Percentiles rank a stretch among this genome's conserved stretches.
Evolutionary conservation across 2,888 invertebrate species (phyloP).

Genomic region (Chloroclysta siterata): DNA sequence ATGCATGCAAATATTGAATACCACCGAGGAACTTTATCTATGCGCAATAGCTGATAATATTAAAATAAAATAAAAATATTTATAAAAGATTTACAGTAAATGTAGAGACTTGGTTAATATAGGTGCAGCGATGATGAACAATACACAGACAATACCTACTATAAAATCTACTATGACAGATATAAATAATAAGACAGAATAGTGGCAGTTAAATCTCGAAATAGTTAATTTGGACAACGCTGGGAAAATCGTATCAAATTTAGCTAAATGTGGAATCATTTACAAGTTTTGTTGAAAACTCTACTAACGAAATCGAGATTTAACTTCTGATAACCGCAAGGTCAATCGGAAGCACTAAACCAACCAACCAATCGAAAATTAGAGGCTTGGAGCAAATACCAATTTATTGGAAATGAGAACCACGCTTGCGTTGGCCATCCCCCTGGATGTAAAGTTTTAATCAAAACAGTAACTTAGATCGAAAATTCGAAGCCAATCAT

Average conservation of each 20-base stretch:
- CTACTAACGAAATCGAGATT: background rate
- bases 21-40: background rate
- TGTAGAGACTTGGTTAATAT: background rate
- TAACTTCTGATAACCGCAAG: background rate
- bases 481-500: background rate
- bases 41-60: background rate
- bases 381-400: slow-evolving; percentile 1
- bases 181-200: too few relatives aligned
- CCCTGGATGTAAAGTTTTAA: background rate
- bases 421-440: background rate
- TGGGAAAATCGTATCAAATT: too few relatives aligned
- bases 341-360: background rate
- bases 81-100: background rate
- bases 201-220: too few relatives aligned
- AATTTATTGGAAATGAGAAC: background rate
- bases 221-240: too few relatives aligned
- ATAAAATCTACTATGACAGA: too few relatives aligned
- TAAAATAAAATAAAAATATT: background rate
- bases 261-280: background rate
- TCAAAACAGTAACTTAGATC: background rate
- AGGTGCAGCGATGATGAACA: background rate
- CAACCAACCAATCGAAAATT: background rate
- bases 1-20: background rate
- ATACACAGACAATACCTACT: background rate
- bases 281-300: background rate